Base-by-base conservation (phyloP, 2,888 invertebrate genomes). In the Tortrix viridana region DNA sequence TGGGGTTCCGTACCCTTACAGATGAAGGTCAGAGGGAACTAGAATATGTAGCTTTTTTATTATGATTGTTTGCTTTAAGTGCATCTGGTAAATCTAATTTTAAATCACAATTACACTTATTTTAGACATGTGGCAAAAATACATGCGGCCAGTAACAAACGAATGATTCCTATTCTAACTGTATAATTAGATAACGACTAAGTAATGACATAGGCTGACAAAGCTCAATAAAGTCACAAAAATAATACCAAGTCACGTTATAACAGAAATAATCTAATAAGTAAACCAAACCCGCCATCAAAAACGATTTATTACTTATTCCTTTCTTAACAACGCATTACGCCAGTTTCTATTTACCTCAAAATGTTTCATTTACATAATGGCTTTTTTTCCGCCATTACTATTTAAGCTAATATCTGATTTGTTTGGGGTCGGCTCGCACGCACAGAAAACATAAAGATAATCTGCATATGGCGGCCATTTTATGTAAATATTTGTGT, bases 311-410 rank as follows among this genome's bases (percentile, higher is more conserved):
- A 89, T 89, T 86, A 63, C 47, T 63, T 58, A 83, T 84, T 83
- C 81, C 77, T 81, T 85, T 84, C 82, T 83, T 81, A 81, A 81
- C 85, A 85, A 84, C 84, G 80, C 76, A 83, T 88, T 85, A 90
- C 85, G 86, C 88, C 89, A 86, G 82, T 86, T 86, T 83, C 82
- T 88, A 91, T 92, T 90, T 92, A 89, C 89, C 86, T 86, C 87
- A 86, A 90, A 89, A 89, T 87, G 87, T 88, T 91, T 89, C 85
- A 92, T 92, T 92, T 90, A 89, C 92, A 92, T 92, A 92, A 92
- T 90, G 86, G 89, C 89, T 88, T 90, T 92, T 88, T 88, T 90
- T 89, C 82, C 78, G 85, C 83, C 85, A 85, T 88, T 86, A 88
- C 86, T 89, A 89, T 88, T 91, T 89, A 87, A 82, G 85, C 89